Evolutionary conservation across 2,797 vertebrate species (phyloP), one percentile per base, ranked within the genome.

Genomic region (Antennarius maculatus): DNA sequence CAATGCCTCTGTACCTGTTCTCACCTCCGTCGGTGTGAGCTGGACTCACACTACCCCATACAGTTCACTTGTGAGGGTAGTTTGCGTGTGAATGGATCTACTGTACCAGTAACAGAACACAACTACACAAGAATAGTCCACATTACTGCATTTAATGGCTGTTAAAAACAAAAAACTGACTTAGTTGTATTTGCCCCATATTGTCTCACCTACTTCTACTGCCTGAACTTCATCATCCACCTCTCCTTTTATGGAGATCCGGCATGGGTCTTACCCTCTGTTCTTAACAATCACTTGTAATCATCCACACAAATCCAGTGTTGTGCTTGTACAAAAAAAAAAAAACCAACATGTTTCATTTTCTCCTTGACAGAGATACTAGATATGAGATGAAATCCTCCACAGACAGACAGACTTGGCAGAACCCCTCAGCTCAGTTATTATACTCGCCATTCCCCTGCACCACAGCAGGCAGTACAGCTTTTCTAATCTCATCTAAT

Each of bases 401-500:
- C 6, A 1, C 53, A 2, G 15, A 3, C 53, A 2, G 15, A 3
- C 18, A 3, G 14, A 6, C 18, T 5, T 17, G 23, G 18, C 52
- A 41, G 49, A 29, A 52, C 14, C 46, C 23, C 23, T 23, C 64
- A 37, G 66, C 61, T 60, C 58, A 55, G 43, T 42, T 73, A 60
- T 76, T 79, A 39, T 9, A n/a, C 43, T 41, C 46, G 4, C 16
- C 1, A 0, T 42, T 50, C 27, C 12, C 11, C 31, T 5, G 0
- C 56, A 45, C 5, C 16, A 2, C 60, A 41, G 41, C 66, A 14
- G 18, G 28, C 69, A 29, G 50, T 14, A 34, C 17, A 1, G 15
- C 42, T 50, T 16, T 43, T 70, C 37, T 68, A 45, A 72, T 83
- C 74, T 86, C 56, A 59, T 77, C 62, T 76, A 62, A 68, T 48